These are phyloP conservation scores for Dendroctonus valens DNA, from an alignment of 1,140 invertebrate genomes.

Conservation along the genomic window DNA sequence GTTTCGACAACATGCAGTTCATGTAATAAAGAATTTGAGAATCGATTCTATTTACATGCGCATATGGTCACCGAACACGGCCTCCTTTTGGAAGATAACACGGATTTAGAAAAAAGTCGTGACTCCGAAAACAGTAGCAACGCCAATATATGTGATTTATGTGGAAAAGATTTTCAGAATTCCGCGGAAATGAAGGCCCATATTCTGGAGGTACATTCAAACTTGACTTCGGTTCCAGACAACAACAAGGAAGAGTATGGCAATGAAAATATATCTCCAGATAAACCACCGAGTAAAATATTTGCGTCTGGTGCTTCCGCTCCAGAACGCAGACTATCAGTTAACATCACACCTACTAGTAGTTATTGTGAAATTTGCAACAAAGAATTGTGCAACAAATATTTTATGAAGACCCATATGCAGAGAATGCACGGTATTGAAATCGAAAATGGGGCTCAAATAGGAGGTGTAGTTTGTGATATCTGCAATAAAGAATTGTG, in stretches of 20 bases:
- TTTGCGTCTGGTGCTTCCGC: conserved; percentile 30
- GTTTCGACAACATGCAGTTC: conserved; percentile 57
- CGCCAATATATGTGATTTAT: conserved; percentile 54
- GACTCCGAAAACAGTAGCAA: conserved; percentile 45
- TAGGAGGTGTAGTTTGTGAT: conserved; percentile 92
- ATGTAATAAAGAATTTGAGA: conserved; percentile 64
- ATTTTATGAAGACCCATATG: conserved; percentile 99
- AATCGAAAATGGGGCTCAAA: conserved; percentile 86
- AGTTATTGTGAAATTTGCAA: conserved; percentile 99
- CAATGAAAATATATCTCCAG: conserved; percentile 8
- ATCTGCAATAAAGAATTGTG: conserved; percentile 97
- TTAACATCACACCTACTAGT: conserved; percentile 63
- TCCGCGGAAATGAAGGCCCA: conserved; percentile 60
- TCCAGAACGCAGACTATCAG: conserved; percentile 43
- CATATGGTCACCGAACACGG: conserved; percentile 64
- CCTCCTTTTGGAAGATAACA: conserved; percentile 43
- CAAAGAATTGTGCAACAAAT: conserved; percentile 99
- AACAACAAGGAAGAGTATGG: conserved; percentile 30
- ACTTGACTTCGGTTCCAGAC: conserved; percentile 34
- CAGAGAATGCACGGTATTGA: conserved; percentile 98
- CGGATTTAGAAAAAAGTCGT: conserved; percentile 44
- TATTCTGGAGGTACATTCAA: conserved; percentile 57
- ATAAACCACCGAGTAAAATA: conserved; percentile 33
- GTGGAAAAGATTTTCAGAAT: conserved; percentile 59
- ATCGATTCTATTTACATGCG: conserved; percentile 56